Conservation (phyloP, 2,113 vertebrate genomes). For the Tetrax tetrax region DNA sequence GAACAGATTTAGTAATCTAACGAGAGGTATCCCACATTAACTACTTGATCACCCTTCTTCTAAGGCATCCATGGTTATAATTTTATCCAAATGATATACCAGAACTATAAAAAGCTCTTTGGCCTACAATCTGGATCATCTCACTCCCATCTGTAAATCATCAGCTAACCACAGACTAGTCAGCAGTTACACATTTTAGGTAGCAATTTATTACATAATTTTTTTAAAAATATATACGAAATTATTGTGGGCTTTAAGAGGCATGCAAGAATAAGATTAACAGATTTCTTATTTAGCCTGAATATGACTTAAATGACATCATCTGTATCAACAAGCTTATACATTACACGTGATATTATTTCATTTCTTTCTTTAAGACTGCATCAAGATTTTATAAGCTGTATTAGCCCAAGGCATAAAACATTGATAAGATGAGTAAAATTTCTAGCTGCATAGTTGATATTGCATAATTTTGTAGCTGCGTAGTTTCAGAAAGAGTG, state of each 20-base stretch:
- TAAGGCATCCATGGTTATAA: background rate
- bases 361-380: background rate
- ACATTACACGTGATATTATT: background rate
- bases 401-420: background rate
- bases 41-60: conserved; percentile 1
- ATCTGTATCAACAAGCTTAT: background rate
- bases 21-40: background rate
- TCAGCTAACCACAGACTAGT: conserved; percentile 54
- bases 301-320: background rate
- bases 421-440: background rate
- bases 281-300: background rate
- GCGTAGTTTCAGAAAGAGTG: background rate
- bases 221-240: background rate
- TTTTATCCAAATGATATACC: conserved; percentile 48
- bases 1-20: background rate
- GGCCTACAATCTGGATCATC: conserved; percentile 22
- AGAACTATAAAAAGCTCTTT: conserved; percentile 42
- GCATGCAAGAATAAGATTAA: conserved; percentile 32
- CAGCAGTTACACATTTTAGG: conserved; percentile 47
- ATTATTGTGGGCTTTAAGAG: conserved; percentile 18
- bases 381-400: background rate
- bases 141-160: conserved; percentile 44
- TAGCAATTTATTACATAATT: conserved; percentile 49
- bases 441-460: background rate
- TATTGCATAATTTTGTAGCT: background rate